These are phyloP conservation scores for Scaptomyza flava DNA, from an alignment of 2,888 invertebrate species.

Conservation along the genomic window DNA sequence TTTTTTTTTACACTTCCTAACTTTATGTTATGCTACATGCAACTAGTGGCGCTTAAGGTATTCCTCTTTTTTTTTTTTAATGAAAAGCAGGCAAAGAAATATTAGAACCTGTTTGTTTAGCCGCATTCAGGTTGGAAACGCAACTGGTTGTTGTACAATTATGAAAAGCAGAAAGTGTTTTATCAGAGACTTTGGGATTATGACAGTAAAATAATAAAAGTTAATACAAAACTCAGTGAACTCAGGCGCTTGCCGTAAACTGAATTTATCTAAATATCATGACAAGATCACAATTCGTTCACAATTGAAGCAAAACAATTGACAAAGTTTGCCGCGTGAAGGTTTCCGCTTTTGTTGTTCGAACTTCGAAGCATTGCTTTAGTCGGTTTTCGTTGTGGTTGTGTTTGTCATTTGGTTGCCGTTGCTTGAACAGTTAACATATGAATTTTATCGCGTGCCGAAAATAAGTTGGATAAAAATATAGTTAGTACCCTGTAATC, in stretches of 20 bases:
- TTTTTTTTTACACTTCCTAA: background rate
- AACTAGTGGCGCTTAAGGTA: constrained; percentile 11
- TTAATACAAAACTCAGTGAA: constrained; percentile 13
- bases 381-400: constrained; percentile 7
- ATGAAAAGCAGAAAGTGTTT: background rate
- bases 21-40: constrained; percentile 2
- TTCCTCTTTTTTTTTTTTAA: constrained; percentile 9
- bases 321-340: constrained; percentile 21
- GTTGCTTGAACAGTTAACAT: constrained; percentile 37
- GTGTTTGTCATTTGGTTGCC: constrained; percentile 29
- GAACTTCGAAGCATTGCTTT: constrained; percentile 3
- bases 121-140: constrained; percentile 18
- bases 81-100: constrained; percentile 16
- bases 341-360: background rate
- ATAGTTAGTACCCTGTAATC: constrained; percentile 27
- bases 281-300: constrained; percentile 7
- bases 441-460: constrained; percentile 36
- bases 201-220: constrained; percentile 8
- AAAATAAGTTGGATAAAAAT: constrained; percentile 3
- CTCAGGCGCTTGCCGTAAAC: constrained; percentile 30
- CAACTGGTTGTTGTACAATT: constrained; percentile 45
- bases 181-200: constrained; percentile 8
- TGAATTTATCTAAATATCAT: constrained; percentile 49
- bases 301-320: constrained; percentile 29
- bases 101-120: constrained; percentile 55